Conservation (phyloP, 2,113 vertebrate species). For the Cyphomyrus plagiostoma region DNA sequence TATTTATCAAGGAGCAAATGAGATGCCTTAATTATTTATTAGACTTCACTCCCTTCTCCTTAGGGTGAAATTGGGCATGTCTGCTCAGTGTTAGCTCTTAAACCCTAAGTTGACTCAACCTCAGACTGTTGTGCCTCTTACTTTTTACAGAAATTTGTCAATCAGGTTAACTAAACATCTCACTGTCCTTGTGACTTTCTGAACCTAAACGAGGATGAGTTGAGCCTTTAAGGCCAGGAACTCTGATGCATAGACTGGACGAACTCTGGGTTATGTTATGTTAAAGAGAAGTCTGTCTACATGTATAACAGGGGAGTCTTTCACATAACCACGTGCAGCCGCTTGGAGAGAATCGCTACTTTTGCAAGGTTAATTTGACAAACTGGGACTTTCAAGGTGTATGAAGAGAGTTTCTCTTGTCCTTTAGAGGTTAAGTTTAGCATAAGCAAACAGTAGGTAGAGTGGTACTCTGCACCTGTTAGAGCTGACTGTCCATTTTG, state of each 20-base stretch:
- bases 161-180: neutral
- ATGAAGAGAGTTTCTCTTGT: neutral
- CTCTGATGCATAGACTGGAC: neutral
- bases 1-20: neutral
- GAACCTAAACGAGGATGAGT: neutral
- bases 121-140: neutral
- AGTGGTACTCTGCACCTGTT: neutral
- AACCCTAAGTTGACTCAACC: neutral
- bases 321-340: neutral
- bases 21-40: neutral
- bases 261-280: neutral
- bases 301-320: neutral
- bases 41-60: neutral
- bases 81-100: neutral
- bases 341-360: neutral
- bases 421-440: neutral
- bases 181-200: neutral
- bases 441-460: neutral
- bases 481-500: neutral
- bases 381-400: neutral
- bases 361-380: neutral
- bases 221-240: neutral
- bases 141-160: neutral
- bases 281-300: neutral
- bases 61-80: neutral